Conservation (phyloP, 92 coral and sea anemone species). For the Galaxea fascicularis region DNA sequence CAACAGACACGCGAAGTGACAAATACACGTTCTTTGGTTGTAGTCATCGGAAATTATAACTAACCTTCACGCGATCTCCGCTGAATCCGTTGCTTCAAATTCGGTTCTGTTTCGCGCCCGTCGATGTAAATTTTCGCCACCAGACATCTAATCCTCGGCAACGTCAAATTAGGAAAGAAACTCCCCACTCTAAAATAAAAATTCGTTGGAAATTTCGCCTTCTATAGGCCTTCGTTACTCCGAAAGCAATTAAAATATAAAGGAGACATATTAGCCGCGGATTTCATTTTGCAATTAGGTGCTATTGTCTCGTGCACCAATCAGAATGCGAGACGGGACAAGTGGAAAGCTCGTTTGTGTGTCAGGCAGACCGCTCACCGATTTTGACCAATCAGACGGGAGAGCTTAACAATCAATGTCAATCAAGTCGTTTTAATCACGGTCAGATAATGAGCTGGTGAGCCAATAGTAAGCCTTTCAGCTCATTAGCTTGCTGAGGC, state of each 20-base stretch:
- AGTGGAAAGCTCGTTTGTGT: conserved; percentile 77
- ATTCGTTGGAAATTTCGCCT: conserved; percentile 38
- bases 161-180: conserved; percentile 17
- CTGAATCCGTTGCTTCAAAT: conserved; percentile 43
- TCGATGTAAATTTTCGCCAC: conserved; percentile 12
- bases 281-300: conserved; percentile 89
- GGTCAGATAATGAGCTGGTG: conserved; percentile 31
- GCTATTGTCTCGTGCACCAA: conserved; percentile 76
- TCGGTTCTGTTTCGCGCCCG: conserved; percentile 54
- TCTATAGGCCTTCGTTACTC: conserved; percentile 72
- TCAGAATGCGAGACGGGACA: conserved; percentile 60
- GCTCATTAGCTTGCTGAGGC: conserved; percentile 42
- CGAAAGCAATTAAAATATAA: conserved; percentile 78
- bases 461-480: conserved; percentile 9
- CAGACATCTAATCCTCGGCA: conserved; percentile 29
- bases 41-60: conserved; percentile 46
- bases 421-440: conserved; percentile 86
- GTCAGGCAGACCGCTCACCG: conserved; percentile 72
- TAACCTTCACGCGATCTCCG: conserved; percentile 51
- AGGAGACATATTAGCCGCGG: conserved; percentile 79
- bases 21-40: conserved; percentile 32
- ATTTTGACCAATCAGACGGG: conserved; percentile 72
- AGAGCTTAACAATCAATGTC: conserved; percentile 60
- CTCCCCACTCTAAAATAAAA: background rate
- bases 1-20: conserved; percentile 44